These are phyloP conservation scores for Syngnathus floridae DNA, from an alignment of 2,113 vertebrate genomes.

Conservation along the genomic window DNA sequence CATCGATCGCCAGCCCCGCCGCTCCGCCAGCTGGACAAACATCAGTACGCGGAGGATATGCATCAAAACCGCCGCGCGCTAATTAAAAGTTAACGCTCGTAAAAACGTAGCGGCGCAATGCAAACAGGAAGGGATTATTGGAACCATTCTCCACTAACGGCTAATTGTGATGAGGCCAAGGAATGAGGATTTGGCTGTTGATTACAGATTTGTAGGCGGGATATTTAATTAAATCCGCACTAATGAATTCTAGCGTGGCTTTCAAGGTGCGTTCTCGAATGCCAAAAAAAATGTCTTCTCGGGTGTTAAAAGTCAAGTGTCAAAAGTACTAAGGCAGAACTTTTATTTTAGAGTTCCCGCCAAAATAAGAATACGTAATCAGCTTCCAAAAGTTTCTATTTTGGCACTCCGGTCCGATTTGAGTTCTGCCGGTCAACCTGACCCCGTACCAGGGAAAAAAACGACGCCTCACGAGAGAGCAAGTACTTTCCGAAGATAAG, in stretches of 20 bases:
- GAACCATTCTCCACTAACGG: background rate
- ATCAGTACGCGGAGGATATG: background rate
- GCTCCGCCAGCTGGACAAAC: slow-evolving; percentile 43
- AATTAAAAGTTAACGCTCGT: background rate
- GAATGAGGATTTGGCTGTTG: no score
- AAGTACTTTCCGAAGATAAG: slow-evolving; percentile 15
- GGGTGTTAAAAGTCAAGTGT: background rate
- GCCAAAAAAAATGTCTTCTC: background rate
- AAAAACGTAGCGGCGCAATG: background rate
- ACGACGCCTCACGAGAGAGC: background rate
- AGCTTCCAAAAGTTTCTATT: background rate
- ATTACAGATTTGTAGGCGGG: background rate
- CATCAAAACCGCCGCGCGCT: background rate
- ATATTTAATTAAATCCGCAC: no score
- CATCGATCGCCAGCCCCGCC: slow-evolving; percentile 43
- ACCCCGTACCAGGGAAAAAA: background rate
- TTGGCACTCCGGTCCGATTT: background rate
- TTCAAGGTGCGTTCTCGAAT: no score
- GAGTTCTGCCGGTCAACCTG: background rate
- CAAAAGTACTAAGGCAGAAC: background rate
- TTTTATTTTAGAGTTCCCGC: no score
- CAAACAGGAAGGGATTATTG: background rate
- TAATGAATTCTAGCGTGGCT: no score
- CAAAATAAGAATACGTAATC: background rate
- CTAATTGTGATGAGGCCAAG: background rate